Base-by-base conservation (phyloP, 2,113 vertebrate species). In the Henicopernis longicauda region DNA sequence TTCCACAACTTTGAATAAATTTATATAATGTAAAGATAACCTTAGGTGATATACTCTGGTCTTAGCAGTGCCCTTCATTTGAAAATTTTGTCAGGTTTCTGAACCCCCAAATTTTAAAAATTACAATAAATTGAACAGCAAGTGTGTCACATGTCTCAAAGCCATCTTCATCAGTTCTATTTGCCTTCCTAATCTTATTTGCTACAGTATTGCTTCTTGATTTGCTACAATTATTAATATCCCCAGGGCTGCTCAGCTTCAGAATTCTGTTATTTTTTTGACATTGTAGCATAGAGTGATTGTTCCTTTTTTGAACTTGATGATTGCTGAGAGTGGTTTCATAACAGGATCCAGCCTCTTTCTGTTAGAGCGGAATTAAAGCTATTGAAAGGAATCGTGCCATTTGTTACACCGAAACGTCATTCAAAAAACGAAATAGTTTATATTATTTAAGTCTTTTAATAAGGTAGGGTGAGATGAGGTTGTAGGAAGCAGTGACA, bases 401-500 rank as follows among this genome's bases (percentile, higher is more conserved):
- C 5, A 16, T 83, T 91, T 44, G 9, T 78, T 63, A 55, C 22
- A 16, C 20, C 0, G 1, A 27, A 88, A 31, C 42, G 7, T 67
- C 9, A 44, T 90, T 71, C 34, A 36, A 76, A 84, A 65, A 32
- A 36, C 7, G 3, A 57, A 87, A n/a, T 27, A 3, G 7, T 76
- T 76, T 31, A 80, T 82, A 85, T 69, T 42, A 4, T 72, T 87
- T 44, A 65, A 72, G 26, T 66, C 16, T 73, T 86, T 36, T 31
- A 59, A 7, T 69, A 58, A 81, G 36, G 18, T 9, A 8, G n/a
- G 27, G 34, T 57, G 66, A 40, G 73, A 22, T 8, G 9, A 62
- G 7, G 8, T 45, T 66, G 42, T 79, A 71, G 92, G 83, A 93
- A 62, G 40, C 0, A 0, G 23, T 31, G 45, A 34, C 0, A 1